Evolutionary conservation across 1,140 invertebrate genomes (phyloP).

Genomic region (Habropoda laboriosa): DNA sequence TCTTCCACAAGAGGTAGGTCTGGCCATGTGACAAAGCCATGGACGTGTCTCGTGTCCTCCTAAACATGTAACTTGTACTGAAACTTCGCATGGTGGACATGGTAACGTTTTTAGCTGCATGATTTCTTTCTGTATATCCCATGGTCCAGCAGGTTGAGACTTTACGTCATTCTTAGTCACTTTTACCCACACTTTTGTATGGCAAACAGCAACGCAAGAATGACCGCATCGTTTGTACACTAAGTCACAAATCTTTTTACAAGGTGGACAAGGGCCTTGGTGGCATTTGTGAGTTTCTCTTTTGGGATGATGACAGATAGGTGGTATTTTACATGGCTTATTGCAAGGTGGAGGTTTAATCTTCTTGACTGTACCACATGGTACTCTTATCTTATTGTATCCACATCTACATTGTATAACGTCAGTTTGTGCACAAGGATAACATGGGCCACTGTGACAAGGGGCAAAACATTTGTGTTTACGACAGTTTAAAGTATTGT

Average conservation of each 20-base stretch:
- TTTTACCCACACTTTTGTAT: constrained; percentile 89
- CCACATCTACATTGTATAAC: constrained; percentile 93
- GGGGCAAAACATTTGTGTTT: constrained; percentile 94
- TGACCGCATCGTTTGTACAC: constrained; percentile 87
- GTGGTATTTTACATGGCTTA: constrained; percentile 87
- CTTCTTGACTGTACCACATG: constrained; percentile 91
- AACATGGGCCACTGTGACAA: constrained; percentile 95
- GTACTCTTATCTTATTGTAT: constrained; percentile 89
- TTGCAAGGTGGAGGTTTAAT: constrained; percentile 90
- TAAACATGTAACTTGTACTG: constrained; percentile 89
- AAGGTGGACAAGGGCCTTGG: constrained; percentile 93
- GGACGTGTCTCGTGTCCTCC: constrained; percentile 91
- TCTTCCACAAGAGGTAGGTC: constrained; percentile 87
- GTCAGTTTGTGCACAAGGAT: constrained; percentile 91
- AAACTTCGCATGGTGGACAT: constrained; percentile 88
- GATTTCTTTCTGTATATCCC: constrained; percentile 87
- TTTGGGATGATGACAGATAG: constrained; percentile 90
- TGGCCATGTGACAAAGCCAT: constrained; percentile 89
- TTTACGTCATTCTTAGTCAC: constrained; percentile 81
- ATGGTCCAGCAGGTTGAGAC: constrained; percentile 87
- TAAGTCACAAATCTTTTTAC: constrained; percentile 88
- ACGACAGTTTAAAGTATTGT: constrained; percentile 90
- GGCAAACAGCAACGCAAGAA: constrained; percentile 89
- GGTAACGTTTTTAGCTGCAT: constrained; percentile 86
- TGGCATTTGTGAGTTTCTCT: constrained; percentile 91